Evolutionary conservation across 2,888 invertebrate genomes (phyloP).

Genomic region (Synergus gifuensis): DNA sequence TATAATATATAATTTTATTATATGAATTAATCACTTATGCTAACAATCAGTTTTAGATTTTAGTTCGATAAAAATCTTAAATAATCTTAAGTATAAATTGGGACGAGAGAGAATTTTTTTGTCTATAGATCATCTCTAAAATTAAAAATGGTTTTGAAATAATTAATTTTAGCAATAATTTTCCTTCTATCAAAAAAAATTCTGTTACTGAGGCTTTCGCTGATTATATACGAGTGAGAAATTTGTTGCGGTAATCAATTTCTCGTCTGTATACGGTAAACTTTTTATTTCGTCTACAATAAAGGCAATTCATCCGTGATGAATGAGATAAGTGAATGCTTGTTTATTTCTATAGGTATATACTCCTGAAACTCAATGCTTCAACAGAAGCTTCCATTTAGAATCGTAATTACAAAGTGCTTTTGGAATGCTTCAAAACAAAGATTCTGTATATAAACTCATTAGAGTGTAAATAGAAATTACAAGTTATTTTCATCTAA

Average conservation of each 20-base stretch:
- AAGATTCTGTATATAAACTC: too few species aligned
- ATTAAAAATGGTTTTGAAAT: neutral
- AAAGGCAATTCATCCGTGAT: neutral
- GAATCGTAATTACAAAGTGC: neutral
- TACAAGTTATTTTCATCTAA: too few species aligned
- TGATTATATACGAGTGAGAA: neutral
- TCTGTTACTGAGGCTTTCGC: neutral
- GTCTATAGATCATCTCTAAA: neutral
- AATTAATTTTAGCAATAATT: neutral
- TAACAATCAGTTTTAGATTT: too few species aligned
- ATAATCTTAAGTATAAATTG: too few species aligned
- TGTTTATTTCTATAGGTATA: neutral
- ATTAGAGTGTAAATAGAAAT: too few species aligned
- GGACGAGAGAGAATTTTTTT: neutral
- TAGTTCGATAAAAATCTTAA: too few species aligned
- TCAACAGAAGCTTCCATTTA: neutral
- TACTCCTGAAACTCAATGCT: neutral
- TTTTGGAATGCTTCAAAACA: neutral
- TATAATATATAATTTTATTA: too few species aligned
- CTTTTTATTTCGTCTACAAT: neutral
- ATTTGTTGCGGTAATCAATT: neutral
- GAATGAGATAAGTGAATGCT: slow-evolving; percentile 4
- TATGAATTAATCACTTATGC: too few species aligned
- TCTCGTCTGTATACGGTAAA: neutral
- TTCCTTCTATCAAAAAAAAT: neutral